Base-by-base conservation (phyloP, 2,113 vertebrate species). In the Proterorhinus semilunaris region DNA sequence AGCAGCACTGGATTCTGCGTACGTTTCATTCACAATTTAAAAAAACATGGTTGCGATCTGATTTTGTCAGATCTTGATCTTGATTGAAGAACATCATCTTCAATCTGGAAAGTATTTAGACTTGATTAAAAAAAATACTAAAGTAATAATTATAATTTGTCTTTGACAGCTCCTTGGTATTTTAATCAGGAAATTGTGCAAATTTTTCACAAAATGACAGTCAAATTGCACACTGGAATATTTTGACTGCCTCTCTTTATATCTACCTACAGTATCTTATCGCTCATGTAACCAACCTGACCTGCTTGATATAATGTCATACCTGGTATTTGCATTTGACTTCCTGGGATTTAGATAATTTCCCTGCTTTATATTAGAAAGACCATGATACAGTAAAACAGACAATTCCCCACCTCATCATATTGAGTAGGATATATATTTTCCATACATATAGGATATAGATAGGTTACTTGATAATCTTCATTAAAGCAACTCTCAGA, bases 1-100 rank as follows among this genome's bases (percentile, higher is more conserved):
- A 76, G 94, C 95, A 46, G 93, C 93, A 8, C 93, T 95, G 83
- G 88, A 94, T 27, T 70, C 93, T 50, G 62, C 89, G 93, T 94
- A 87, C 52, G 92, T 75, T 72, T 66, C 6, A 44, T 73, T 4
- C 10, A 53, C 51, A 27, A 17, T 68, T 62, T 61, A 58, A 65
- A 46, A 8, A 1, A 12, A 46, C 27, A 72, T 11, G 63, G 8
- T 42, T 2, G 58, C 55, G 65, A 7, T 58, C 17, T 42, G 55
- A 58, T 42, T 57, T 55, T 55, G 53, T 27, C 10, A 55, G 17
- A 55, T 55, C 27, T 55, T 55, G 53, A 17, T 55, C 53, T 27
- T 55, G 53, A 55, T 55, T 55, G 53, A 55, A 55, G 53, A 21
- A 55, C 53, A 4, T 9, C 53, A 55, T 55, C 53, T 55, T 55